Base-by-base conservation (phyloP, 2,888 invertebrate species). In the Coenonympha arcania region DNA sequence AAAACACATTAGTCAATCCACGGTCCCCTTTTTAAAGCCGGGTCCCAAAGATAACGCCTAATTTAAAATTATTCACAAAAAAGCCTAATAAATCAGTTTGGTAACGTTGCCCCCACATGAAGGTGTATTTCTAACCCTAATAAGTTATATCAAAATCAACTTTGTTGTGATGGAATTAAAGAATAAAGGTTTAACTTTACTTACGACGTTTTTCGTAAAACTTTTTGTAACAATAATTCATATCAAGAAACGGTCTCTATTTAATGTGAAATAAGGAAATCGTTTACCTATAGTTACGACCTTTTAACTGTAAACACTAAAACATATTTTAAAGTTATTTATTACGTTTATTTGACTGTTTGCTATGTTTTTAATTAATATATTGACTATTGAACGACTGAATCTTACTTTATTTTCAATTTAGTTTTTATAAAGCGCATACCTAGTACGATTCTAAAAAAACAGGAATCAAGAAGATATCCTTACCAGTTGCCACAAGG, bases 51-150 rank as follows among this genome's bases (percentile, higher is more conserved):
- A 80, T 80, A 77, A 72, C 63, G 66, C 59, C 71, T 73, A 74
- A 79, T 79, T 80, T 71, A 63, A 73, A 77, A 79, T 79, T 76
- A 77, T 74, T 73, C 70, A 74, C 73, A 68, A 66, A 74, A 77
- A 76, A 70, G 73, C 52, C 51, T 51, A 62, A 78, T 81, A 80
- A 80, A 82, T 81, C 81, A 79, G 71, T 69, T 69, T 68, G 61
- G 62, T 57, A 57, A 52, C 50, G 48, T 52, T 57, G 60, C 57
- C 64, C 65, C 55, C 75, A 73, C 76, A 69, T 67, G 71, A 56
- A 26, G 63, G 43, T 44, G 30, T 22, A 22, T 26, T 42, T 43
- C 13, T 31, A 9, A 15, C 15, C 20, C 5, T 9, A 20, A 31
- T 19, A n/a, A n/a, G n/a, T 30, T 3, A 31, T 31, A 4, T 20